Conservation (phyloP, 1,140 invertebrate genomes). For the Calliopsis andreniformis region DNA sequence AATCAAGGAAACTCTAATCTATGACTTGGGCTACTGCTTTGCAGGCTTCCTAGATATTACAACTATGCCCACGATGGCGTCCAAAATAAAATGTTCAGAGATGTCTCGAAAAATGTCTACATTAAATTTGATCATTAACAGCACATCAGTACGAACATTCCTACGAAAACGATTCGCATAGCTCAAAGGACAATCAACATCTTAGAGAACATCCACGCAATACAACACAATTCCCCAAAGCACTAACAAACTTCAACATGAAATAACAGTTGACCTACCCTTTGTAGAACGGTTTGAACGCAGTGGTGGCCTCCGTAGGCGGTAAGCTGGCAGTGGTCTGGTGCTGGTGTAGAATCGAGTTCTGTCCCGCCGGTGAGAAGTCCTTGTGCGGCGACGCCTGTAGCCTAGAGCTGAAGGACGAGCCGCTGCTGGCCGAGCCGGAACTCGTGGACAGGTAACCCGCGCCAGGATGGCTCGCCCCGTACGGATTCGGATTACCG, state of each 20-base stretch:
- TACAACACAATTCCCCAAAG: no score
- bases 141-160: no score
- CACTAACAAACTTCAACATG: no score
- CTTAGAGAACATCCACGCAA: no score
- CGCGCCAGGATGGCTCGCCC: constrained; percentile 77
- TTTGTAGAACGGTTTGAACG: constrained; percentile 94
- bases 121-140: no score
- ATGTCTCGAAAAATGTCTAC: no score
- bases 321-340: constrained; percentile 79
- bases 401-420: constrained; percentile 80
- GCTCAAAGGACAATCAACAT: no score
- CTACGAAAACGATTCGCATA: no score
- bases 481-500: constrained; percentile 78
- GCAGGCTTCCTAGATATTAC: no score
- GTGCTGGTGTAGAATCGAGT: constrained; percentile 77
- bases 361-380: constrained; percentile 78
- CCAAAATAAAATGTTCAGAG: not conserved
- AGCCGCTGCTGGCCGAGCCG: constrained; percentile 80
- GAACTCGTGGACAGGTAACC: constrained; percentile 82
- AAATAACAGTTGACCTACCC: constrained; percentile 83
- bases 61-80: no score
- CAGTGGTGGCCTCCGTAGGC: constrained; percentile 83
- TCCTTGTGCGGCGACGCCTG: constrained; percentile 84
- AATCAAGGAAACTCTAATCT: no score
- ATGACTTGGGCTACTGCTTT: no score